These are phyloP conservation scores for Apeira syringaria DNA, from an alignment of 2,888 invertebrate genomes.

Conservation along the genomic window DNA sequence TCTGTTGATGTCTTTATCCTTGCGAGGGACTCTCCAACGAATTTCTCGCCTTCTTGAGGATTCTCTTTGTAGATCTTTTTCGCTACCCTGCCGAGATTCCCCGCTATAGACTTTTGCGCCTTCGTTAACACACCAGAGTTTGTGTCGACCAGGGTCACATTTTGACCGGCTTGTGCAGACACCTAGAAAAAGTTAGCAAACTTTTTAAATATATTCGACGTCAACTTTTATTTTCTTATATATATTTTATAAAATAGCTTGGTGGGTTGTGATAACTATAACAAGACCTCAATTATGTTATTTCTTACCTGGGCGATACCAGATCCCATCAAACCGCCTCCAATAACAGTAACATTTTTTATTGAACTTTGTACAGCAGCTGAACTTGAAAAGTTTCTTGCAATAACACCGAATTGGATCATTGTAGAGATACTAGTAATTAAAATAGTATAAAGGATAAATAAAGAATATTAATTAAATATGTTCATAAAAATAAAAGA, in stretches of 20 bases:
- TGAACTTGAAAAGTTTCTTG: constrained; percentile 69
- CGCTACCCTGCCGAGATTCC: constrained; percentile 89
- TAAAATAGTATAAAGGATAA: too few species aligned
- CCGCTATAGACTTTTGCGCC: constrained; percentile 87
- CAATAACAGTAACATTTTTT: constrained; percentile 92
- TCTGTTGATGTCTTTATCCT: constrained; percentile 86
- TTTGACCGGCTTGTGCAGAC: constrained; percentile 92
- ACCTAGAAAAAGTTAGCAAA: constrained; percentile 79
- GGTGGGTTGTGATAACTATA: too few species aligned
- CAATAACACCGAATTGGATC: constrained; percentile 60
- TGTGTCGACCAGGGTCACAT: constrained; percentile 91
- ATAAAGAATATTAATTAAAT: too few species aligned
- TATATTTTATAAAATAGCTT: too few species aligned
- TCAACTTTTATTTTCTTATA: too few species aligned
- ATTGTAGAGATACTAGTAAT: too few species aligned
- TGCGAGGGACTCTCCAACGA: constrained; percentile 83
- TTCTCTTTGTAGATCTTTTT: constrained; percentile 91
- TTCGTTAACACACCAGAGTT: constrained; percentile 88
- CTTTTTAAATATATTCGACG: too few species aligned
- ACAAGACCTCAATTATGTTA: too few species aligned
- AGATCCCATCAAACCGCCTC: constrained; percentile 95
- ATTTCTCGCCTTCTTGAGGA: constrained; percentile 85
- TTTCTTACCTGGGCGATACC: constrained; percentile 92
- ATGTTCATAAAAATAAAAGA: too few species aligned
- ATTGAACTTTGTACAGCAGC: constrained; percentile 79